Conservation (phyloP, 2,888 invertebrate species). For the Phyto melanocephala region DNA sequence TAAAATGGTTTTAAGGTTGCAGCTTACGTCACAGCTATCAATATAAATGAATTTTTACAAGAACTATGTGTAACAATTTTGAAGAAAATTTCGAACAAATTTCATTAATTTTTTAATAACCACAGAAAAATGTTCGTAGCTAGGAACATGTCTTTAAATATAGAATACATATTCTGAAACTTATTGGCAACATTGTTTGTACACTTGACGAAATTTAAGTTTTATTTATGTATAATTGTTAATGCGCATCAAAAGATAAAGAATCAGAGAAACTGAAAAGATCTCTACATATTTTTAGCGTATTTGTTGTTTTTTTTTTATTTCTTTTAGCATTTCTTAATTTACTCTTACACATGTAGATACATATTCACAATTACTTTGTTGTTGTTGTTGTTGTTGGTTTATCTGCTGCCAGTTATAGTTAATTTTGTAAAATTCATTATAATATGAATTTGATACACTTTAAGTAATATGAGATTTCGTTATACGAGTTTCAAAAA, state of each 20-base stretch:
- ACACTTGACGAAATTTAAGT: neutral
- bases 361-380: neutral
- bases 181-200: too few relatives aligned
- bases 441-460: conserved; percentile 67
- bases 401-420: conserved; percentile 45
- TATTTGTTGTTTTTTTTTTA: too few relatives aligned
- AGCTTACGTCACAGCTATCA: too few relatives aligned
- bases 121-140: too few relatives aligned
- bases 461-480: conserved; percentile 66
- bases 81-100: too few relatives aligned
- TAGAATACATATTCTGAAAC: too few relatives aligned
- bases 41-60: too few relatives aligned
- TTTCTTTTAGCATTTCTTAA: conserved; percentile 41
- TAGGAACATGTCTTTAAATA: too few relatives aligned
- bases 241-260: conserved; percentile 44
- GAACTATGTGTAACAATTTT: too few relatives aligned
- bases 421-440: conserved; percentile 66
- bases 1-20: too few relatives aligned
- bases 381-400: conserved; percentile 18
- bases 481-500: conserved; percentile 51
- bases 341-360: neutral
- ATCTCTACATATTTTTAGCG: conserved; percentile 4
- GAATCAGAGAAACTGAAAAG: neutral
- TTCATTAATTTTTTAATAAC: too few relatives aligned
- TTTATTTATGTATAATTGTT: neutral